Conservation (phyloP, 2,888 invertebrate genomes). For the Apamea anceps region DNA sequence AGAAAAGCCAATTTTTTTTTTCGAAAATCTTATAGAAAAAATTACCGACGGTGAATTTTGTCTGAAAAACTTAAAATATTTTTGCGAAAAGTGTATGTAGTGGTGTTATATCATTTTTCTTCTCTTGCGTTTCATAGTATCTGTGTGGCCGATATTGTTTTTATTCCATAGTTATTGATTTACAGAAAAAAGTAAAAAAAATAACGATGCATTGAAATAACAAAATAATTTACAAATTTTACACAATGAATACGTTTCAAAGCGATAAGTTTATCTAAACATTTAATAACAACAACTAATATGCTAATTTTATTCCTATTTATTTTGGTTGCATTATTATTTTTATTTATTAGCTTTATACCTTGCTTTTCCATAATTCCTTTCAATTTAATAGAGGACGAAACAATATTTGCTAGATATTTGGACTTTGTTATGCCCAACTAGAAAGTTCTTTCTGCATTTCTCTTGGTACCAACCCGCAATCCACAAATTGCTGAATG, state of each 20-base stretch:
- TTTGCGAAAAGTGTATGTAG: slow-evolving; percentile 61
- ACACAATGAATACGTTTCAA: not conserved
- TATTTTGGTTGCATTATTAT: slow-evolving; percentile 14
- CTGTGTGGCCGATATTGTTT: slow-evolving; percentile 63
- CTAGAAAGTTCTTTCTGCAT: slow-evolving; percentile 13
- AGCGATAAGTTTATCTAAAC: slow-evolving; percentile 11
- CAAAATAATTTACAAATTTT: slow-evolving; percentile 2
- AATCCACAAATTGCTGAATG: not conserved
- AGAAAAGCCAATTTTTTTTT: slow-evolving; percentile 71
- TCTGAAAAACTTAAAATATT: slow-evolving; percentile 66
- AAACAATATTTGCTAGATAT: slow-evolving; percentile 1
- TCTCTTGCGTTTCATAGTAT: slow-evolving; percentile 41
- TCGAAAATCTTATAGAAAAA: slow-evolving; percentile 62
- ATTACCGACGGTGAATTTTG: slow-evolving; percentile 59
- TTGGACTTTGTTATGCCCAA: not conserved
- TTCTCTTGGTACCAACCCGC: slow-evolving; percentile 7
- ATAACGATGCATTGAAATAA: slow-evolving; percentile 31
- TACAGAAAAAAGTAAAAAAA: slow-evolving; percentile 49
- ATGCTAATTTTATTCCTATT: not conserved
- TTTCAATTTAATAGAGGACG: not conserved
- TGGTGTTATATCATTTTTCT: slow-evolving; percentile 53
- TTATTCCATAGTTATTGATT: slow-evolving; percentile 73
- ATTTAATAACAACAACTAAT: slow-evolving; percentile 9
- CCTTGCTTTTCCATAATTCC: slow-evolving; percentile 8
- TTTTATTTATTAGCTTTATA: slow-evolving; percentile 12